Base-by-base conservation (phyloP, 2,888 invertebrate species). In the Hesperia comma region DNA sequence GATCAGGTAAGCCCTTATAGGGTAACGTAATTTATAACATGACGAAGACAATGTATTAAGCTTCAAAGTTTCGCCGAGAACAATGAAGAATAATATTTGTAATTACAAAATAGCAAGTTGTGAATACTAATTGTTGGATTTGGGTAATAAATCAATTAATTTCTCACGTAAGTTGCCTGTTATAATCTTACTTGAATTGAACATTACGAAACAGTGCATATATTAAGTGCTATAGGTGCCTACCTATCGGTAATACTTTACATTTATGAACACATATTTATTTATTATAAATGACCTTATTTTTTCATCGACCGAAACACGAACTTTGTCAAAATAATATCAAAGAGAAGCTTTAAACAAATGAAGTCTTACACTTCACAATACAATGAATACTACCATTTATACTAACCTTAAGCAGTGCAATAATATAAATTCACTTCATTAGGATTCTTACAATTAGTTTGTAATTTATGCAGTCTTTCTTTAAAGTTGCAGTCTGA, bases 401-500 rank as follows among this genome's bases (percentile, higher is more conserved):
- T 71, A 69, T 60, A 33, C 21, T 51, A n/a, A n/a, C 10, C 43
- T 12, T 17, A 43, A 33, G 37, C 6, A 54, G 26, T 54, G 17
- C 53, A 53, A 43, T 49, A 10, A 55, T 37, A 26, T 5, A 41
- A 17, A 32, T 6, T 53, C 19, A 37, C 60, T 60, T 54, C 60
- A 41, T 66, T 60, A 60, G 58, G 6, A 41, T 54, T 46, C 19
- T 51, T 33, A 53, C 33, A 64, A 60, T 58, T 53, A 58, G 58
- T 15, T 53, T 19, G 21, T 51, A 49, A 63, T 56, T 64, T 51
- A 57, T 40, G 17, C 64, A 51, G 26, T 53, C 7, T 60, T 54
- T 19, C 26, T 64, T 62, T 66, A 32, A 64, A 67, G 62, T 67
- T 68, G 61, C 76, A 78, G 77, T 74, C 76, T 66, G 76, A 75